Evolutionary conservation across 2,888 invertebrate species (phyloP), one percentile per base, ranked within the genome.

Genomic region (Baronia brevicornis): DNA sequence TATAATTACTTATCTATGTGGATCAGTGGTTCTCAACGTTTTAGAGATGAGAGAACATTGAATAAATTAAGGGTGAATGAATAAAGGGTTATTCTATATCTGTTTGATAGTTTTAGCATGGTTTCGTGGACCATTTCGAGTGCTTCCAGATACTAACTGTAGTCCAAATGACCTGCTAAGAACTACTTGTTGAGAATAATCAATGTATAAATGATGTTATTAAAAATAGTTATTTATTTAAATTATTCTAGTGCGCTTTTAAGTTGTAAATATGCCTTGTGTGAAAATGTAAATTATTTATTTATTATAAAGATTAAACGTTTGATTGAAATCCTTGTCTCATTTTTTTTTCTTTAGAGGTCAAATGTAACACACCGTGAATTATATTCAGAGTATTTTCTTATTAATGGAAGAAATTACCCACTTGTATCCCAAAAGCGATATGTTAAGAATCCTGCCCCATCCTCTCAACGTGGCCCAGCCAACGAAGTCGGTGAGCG

Each of bases 191-290:
- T 7, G 13, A n/a, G 8, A 15, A 17, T n/a, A 18, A 36, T 28
- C 25, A 26, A 33, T 24, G 15, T 32, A 19, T 20, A 28, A 25
- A 5, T 13, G 4, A 40, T 27, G 17, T 30, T 29, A 33, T 21
- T 18, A 31, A 26, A 25, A 28, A 25, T 9, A 35, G 18, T 42
- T 48, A 53, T 49, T 56, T 51, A 56, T 54, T 50, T 48, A 50
- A 55, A 60, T 63, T 63, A 61, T 54, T 60, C 19, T 58, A 54
- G 47, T 51, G 44, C 42, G 60, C 62, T 55, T 40, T 39, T 69
- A 78, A 75, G 72, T 57, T 82, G 82, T 82, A 82, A 67, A 82
- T 82, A 80, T 44, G 75, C 78, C 79, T 71, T 31, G 33, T 42
- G 48, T 47, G 42, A 54, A 46, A 58, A 60, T 74, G 70, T 80